Evolutionary conservation across 2,888 invertebrate genomes (phyloP).

Genomic region (Drymonia ruficornis): DNA sequence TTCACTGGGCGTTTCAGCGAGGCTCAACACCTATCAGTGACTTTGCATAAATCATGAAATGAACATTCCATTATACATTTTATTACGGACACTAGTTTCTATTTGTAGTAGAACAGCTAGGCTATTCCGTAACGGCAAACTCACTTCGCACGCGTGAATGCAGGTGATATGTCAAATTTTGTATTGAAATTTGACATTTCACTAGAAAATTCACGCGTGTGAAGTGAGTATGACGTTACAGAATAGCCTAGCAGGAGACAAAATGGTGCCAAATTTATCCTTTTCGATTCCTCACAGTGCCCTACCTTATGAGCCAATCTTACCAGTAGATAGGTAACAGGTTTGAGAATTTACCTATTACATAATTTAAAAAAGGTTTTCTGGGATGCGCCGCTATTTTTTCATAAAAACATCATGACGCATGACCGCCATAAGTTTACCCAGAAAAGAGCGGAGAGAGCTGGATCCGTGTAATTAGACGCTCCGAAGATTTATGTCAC

Average conservation of each 20-base stretch:
- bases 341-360: constrained; percentile 48
- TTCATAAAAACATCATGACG: constrained; percentile 69
- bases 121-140: no score
- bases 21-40: constrained; percentile 25
- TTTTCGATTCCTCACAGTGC: no score
- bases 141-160: no score
- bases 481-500: constrained; percentile 75
- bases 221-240: no score
- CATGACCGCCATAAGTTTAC: constrained; percentile 77
- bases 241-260: no score
- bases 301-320: no score
- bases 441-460: constrained; percentile 66
- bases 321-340: no score
- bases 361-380: constrained; percentile 57
- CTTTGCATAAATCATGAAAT: constrained; percentile 2
- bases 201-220: no score
- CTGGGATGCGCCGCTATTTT: constrained; percentile 62
- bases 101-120: no score
- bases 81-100: background rate
- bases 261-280: no score
- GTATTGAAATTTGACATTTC: no score
- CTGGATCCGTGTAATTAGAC: constrained; percentile 80
- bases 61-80: background rate
- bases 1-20: constrained; percentile 41
- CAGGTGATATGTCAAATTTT: no score